Percentiles rank a stretch among this genome's conserved stretches.
Conservation (phyloP, 2,888 invertebrate species). For the Drosophila monieri region DNA sequence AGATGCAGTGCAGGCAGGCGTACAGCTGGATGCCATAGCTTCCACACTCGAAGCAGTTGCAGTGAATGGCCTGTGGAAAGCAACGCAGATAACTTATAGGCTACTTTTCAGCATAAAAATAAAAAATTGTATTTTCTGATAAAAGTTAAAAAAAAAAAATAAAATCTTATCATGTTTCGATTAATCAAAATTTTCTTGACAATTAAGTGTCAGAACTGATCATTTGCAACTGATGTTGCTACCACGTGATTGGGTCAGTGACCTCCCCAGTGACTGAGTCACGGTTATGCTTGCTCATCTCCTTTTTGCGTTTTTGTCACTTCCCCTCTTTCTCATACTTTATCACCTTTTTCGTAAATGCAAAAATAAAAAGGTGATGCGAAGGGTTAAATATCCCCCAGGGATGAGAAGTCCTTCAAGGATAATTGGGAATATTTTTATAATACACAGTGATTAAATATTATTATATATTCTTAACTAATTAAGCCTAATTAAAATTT, state of each 20-base stretch:
- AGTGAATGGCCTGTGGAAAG: slow-evolving; percentile 88
- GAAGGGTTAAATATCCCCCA: background rate
- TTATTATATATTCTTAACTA: background rate
- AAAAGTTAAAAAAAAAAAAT: background rate
- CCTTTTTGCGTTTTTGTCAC: slow-evolving; percentile 3
- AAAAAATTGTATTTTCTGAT: background rate
- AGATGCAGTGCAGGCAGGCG: slow-evolving; percentile 95
- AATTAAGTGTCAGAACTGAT: background rate
- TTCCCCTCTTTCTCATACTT: background rate
- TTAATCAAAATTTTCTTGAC: background rate
- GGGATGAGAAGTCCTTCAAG: background rate
- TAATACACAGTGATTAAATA: too few relatives aligned
- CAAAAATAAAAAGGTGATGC: background rate
- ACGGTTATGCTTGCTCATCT: slow-evolving; percentile 11
- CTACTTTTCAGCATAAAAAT: background rate
- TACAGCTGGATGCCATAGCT: slow-evolving; percentile 91
- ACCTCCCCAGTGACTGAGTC: slow-evolving; percentile 9
- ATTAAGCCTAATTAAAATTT: background rate
- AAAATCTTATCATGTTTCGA: background rate
- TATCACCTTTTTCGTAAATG: background rate
- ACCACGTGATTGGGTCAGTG: slow-evolving; percentile 8
- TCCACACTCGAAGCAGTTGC: slow-evolving; percentile 93
- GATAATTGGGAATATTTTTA: background rate
- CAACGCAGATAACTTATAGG: background rate
- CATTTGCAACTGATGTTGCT: background rate